phyloP scores from a whole-genome alignment of 2,888 invertebrate genomes.

The Orthosia gothica region DNA sequence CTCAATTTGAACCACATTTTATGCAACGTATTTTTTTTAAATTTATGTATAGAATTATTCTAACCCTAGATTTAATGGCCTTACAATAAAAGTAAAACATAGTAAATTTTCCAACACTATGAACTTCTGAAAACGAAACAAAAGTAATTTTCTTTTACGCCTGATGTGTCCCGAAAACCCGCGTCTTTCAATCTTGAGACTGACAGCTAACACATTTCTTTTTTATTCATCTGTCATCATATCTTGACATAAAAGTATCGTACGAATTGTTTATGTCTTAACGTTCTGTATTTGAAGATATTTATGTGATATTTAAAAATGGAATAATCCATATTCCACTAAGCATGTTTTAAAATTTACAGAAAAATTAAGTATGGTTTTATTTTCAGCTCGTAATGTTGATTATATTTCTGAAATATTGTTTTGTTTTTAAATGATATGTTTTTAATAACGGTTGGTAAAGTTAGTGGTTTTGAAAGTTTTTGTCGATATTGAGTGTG shows the following conservation, averaged over 20 bases:
- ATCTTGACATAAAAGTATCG: slow-evolving; percentile 48
- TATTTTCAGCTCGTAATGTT: not conserved
- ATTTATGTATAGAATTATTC: not conserved
- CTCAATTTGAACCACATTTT: too few relatives aligned
- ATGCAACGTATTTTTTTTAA: too few relatives aligned
- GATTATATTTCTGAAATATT: slow-evolving; percentile 2
- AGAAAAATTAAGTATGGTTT: not conserved
- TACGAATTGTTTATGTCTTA: slow-evolving; percentile 32
- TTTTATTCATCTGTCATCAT: slow-evolving; percentile 56
- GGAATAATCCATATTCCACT: not conserved
- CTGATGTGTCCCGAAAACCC: slow-evolving; percentile 35
- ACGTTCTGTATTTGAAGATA: slow-evolving; percentile 1
- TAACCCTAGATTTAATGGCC: not conserved
- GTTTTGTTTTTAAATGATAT: not conserved
- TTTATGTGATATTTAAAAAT: slow-evolving; percentile 6
- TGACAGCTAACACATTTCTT: slow-evolving; percentile 50
- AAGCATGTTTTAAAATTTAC: not conserved
- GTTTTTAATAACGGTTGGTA: too few relatives aligned
- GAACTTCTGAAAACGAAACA: slow-evolving; percentile 30
- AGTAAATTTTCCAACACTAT: not conserved
- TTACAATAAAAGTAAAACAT: not conserved
- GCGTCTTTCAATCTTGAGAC: slow-evolving; percentile 48
- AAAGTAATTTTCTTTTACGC: slow-evolving; percentile 57
- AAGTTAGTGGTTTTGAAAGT: too few relatives aligned
- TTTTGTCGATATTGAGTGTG: too few relatives aligned